Evolutionary conservation across 2,888 invertebrate species (phyloP), one percentile per base, ranked within the genome.

Genomic region (Adineta ricciae): DNA sequence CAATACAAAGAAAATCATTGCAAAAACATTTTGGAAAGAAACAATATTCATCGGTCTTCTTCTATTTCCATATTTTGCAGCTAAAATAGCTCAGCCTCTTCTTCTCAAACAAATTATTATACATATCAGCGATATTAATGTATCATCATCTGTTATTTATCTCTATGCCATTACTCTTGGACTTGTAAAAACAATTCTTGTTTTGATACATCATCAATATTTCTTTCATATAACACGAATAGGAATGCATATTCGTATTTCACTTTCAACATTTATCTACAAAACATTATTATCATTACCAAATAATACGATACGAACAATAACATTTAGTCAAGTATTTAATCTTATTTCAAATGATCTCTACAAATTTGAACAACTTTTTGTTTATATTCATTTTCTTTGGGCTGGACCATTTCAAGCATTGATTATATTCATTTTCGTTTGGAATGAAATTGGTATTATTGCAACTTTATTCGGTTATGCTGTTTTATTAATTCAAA

Each of bases 341-440:
- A 97, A 97, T 90, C 92, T 97, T 24, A 92, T 98, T 86, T 96
- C 97, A 1, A 97, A 97, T 89, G 97, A 98, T 90, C 95, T 97
- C 87, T 95, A 94, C 88, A 93, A 94, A 84, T 96, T 97, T 90
- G 97, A 97, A 90, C 89, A 89, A 88, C 91, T 92, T 87, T 87
- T 86, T 85, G 54, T 38, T 82, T 46, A 86, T 21, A 91, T 96
- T 11, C 96, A 97, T 91, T 96, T 95, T 90, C 92, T 96, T 46
- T 96, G 96, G 95, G 94, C 96, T 86, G 96, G 95, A 0, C 95
- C 96, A 0, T 89, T 95, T 32, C 94, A 96, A 88, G 94, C 95
- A 0, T 90, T 94, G 83, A 93, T 95, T 87, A 93, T 95, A 87
- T 93, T 94, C 7, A 94, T 93, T 89, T 93, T 96, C 41, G 87